These are phyloP conservation scores for Ispidina lecontei DNA, from an alignment of 2,797 vertebrate genomes.

Conservation along the genomic window DNA sequence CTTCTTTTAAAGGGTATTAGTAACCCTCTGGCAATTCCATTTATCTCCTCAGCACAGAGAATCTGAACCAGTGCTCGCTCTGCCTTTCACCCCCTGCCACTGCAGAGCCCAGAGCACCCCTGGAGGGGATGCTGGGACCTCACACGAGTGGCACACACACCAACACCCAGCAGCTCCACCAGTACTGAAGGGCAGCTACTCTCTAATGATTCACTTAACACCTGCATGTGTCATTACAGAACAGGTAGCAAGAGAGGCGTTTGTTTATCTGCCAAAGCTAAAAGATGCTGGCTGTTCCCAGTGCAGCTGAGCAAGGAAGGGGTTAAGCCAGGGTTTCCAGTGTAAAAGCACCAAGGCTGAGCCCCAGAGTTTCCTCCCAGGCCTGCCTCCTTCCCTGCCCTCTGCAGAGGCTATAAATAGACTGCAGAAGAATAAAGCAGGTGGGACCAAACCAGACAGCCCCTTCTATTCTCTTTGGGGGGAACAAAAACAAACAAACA, in stretches of 20 bases:
- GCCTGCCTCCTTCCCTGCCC: conserved; percentile 39
- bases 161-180: neutral
- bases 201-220: conserved; percentile 19
- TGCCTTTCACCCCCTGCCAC: neutral
- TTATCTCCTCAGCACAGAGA: conserved; percentile 64
- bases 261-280: conserved; percentile 1
- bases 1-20: conserved; percentile 74
- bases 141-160: accelerated
- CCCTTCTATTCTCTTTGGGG: neutral
- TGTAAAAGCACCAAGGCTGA: conserved; percentile 42
- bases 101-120: neutral
- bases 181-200: conserved; percentile 19
- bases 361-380: conserved; percentile 27
- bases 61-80: neutral
- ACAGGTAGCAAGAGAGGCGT: neutral
- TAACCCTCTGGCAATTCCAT: conserved; percentile 75
- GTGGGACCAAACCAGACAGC: conserved; percentile 24
- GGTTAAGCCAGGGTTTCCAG: conserved; percentile 48
- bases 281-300: neutral
- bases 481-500: neutral
- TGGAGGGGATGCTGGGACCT: neutral
- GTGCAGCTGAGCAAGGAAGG: neutral
- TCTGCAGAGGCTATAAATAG: conserved; percentile 60
- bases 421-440: conserved; percentile 43
- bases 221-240: conserved; percentile 22